phyloP scores from a whole-genome alignment of 1,140 invertebrate genomes.

The Kradibia gibbosae region DNA sequence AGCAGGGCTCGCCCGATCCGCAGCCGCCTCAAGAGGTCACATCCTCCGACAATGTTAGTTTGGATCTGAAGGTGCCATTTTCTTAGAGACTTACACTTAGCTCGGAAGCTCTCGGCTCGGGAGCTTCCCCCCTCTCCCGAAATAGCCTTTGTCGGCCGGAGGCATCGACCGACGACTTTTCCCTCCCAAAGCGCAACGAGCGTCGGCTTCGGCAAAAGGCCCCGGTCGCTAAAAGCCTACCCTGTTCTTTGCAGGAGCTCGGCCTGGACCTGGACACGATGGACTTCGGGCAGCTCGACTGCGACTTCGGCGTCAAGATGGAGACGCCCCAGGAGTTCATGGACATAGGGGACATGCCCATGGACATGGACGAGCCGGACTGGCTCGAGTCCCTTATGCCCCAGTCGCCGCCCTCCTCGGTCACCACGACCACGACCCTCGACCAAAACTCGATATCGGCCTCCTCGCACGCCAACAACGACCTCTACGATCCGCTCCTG shows the following conservation, averaged over 20 bases:
- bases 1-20: slow-evolving; percentile 66
- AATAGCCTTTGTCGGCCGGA: too few relatives aligned
- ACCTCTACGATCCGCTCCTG: slow-evolving; percentile 77
- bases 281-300: slow-evolving; percentile 75
- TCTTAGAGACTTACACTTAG: not conserved
- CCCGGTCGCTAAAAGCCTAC: too few relatives aligned
- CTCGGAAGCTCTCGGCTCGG: too few relatives aligned
- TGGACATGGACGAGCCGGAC: slow-evolving; percentile 82
- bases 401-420: slow-evolving; percentile 60
- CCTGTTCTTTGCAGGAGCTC: slow-evolving; percentile 72
- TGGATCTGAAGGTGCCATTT: slow-evolving; percentile 65
- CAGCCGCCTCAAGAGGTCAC: slow-evolving; percentile 70
- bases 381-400: slow-evolving; percentile 81
- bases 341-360: slow-evolving; percentile 73
- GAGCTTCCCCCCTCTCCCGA: too few relatives aligned
- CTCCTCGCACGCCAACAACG: slow-evolving; percentile 57
- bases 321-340: slow-evolving; percentile 68
- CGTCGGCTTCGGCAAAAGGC: too few relatives aligned
- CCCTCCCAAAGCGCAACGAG: too few relatives aligned
- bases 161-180: too few relatives aligned
- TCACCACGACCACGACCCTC: slow-evolving; percentile 51
- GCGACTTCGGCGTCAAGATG: slow-evolving; percentile 70
- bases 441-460: slow-evolving; percentile 41
- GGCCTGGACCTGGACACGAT: slow-evolving; percentile 74
- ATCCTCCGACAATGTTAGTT: slow-evolving; percentile 67